Conservation (phyloP, 2,797 vertebrate genomes). For the Smutsia temminckii region DNA sequence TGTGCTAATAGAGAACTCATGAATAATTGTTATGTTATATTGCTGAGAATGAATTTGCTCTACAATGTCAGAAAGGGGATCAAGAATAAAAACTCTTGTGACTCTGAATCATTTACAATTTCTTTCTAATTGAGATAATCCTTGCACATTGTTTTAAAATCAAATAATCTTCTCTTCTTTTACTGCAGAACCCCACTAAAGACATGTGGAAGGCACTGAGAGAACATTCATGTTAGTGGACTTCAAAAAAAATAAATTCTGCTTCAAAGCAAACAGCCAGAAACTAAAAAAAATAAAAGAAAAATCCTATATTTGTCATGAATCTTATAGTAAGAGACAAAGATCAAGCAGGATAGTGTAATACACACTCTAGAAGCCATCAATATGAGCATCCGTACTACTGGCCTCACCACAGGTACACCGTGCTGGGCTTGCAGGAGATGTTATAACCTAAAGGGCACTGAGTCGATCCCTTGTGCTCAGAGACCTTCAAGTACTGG, state of each 20-base stretch:
- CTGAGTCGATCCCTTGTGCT: slow-evolving; percentile 18
- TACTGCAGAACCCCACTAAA: neutral
- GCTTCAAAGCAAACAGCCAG: slow-evolving; percentile 2
- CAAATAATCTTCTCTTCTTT: neutral
- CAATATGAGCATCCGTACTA: neutral
- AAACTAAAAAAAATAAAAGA: neutral
- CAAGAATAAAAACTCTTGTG: slow-evolving; percentile 22
- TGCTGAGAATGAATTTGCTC: slow-evolving; percentile 17
- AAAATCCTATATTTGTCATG: neutral
- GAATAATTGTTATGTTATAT: slow-evolving; percentile 17
- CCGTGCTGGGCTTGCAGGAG: neutral
- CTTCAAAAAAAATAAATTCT: slow-evolving; percentile 3
- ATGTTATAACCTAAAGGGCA: slow-evolving; percentile 48
- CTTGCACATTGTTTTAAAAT: neutral
- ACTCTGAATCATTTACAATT: neutral
- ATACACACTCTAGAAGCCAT: neutral
- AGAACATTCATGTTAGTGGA: neutral
- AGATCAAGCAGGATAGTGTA: neutral
- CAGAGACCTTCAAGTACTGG: slow-evolving; percentile 55
- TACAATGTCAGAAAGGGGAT: neutral
- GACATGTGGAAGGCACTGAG: neutral
- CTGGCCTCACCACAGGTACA: neutral
- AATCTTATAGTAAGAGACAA: neutral
- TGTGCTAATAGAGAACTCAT: neutral
- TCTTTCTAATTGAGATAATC: neutral